phyloP scores from a whole-genome alignment of 2,797 vertebrate species.

The Zalophus californianus region DNA sequence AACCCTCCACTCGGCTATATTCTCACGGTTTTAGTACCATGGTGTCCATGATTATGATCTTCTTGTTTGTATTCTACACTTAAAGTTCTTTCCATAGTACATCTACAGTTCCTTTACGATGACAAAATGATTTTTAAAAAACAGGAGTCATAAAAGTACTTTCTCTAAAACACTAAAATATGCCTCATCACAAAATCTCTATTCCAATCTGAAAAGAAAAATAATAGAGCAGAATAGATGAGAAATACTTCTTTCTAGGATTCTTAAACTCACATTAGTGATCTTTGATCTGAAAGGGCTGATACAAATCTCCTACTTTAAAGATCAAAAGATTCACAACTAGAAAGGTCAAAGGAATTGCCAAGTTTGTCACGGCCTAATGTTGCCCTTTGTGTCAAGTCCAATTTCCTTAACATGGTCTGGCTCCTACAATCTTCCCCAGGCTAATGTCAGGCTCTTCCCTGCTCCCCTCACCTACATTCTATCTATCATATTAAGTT shows the following conservation, averaged over 20 bases:
- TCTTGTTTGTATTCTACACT: not conserved
- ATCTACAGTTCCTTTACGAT: not conserved
- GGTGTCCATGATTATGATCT: not conserved
- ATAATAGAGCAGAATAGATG: not conserved
- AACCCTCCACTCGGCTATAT: not conserved
- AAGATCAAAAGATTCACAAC: not conserved
- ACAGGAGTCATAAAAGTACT: not conserved
- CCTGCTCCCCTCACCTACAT: not conserved
- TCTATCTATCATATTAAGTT: not conserved
- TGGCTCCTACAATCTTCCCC: not conserved
- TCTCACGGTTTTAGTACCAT: not conserved
- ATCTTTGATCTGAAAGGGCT: not conserved
- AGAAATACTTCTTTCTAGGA: not conserved
- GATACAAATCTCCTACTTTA: not conserved
- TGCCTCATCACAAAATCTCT: not conserved
- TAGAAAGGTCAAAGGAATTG: not conserved
- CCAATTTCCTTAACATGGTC: not conserved
- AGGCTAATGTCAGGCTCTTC: not conserved
- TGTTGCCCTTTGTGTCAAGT: not conserved
- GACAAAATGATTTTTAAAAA: not conserved
- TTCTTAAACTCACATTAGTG: not conserved
- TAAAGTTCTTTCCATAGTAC: not conserved
- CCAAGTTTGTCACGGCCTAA: not conserved
- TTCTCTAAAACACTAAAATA: conserved; percentile 1
- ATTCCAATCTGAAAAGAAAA: conserved; percentile 25